Conservation (phyloP, 1,140 invertebrate genomes). For the Homalodisca vitripennis region DNA sequence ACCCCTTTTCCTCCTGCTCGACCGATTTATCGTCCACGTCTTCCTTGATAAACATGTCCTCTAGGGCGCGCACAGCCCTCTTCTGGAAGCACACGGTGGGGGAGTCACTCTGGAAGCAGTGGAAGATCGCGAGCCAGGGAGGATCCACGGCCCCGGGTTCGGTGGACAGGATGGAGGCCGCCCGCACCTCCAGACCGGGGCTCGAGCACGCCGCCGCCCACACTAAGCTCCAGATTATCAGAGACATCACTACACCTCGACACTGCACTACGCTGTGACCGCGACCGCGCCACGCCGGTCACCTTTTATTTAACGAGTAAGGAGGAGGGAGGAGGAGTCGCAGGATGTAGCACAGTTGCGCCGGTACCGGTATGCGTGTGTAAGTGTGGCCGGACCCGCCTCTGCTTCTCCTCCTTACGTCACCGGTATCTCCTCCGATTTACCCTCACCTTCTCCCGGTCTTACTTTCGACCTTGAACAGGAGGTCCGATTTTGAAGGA, state of each 20-base stretch:
- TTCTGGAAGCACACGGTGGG: constrained; percentile 25
- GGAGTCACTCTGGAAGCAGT: constrained; percentile 27
- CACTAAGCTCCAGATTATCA: background rate
- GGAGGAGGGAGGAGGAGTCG: too few species aligned
- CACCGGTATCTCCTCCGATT: too few species aligned
- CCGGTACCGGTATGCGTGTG: too few species aligned
- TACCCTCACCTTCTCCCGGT: too few species aligned
- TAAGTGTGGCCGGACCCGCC: too few species aligned
- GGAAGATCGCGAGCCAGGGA: constrained; percentile 11
- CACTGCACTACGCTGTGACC: background rate
- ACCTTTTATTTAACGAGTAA: too few species aligned
- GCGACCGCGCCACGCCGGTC: too few species aligned
- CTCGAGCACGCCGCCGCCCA: too few species aligned
- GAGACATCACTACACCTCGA: background rate
- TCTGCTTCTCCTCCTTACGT: too few species aligned
- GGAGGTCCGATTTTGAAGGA: too few species aligned
- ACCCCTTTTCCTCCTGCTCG: constrained; percentile 14
- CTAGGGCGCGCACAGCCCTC: constrained; percentile 26
- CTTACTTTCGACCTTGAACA: too few species aligned
- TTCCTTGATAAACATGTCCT: constrained; percentile 6
- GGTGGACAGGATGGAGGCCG: background rate
- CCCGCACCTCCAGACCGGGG: background rate
- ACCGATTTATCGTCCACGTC: background rate
- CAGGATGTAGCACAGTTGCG: background rate
- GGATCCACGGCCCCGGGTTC: constrained; percentile 3